phyloP scores from a whole-genome alignment of 35 echinoderm and acorn worm genomes.

The Strongylocentrotus purpuratus region DNA sequence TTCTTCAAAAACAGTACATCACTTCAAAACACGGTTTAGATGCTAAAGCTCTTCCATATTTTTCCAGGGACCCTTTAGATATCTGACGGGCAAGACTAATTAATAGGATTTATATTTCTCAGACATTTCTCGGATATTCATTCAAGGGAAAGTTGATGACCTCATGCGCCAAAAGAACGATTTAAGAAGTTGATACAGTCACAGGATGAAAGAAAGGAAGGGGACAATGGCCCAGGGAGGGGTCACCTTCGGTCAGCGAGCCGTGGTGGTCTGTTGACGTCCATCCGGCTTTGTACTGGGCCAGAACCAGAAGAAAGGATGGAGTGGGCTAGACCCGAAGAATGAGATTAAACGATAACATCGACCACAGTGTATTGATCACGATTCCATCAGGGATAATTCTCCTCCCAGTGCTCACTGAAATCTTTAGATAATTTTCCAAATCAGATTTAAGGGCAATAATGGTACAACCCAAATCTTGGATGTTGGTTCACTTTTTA shows the following conservation, averaged over 20 bases:
- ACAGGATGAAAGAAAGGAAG: neutral
- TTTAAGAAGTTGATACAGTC: neutral
- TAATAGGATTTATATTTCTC: neutral
- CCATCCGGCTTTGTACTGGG: neutral
- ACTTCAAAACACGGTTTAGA: neutral
- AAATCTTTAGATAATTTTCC: neutral
- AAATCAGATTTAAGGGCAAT: neutral
- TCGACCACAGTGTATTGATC: slow-evolving; percentile 28
- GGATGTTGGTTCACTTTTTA: neutral
- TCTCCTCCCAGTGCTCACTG: neutral
- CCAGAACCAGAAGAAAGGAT: neutral
- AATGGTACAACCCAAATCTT: neutral
- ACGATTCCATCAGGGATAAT: neutral
- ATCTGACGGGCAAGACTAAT: neutral
- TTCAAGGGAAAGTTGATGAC: neutral
- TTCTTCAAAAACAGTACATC: neutral
- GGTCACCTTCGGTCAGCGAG: neutral
- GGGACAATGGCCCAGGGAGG: slow-evolving; percentile 19
- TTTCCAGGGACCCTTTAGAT: neutral
- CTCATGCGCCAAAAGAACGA: neutral
- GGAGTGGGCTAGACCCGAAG: neutral
- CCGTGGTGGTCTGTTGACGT: neutral
- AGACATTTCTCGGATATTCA: neutral
- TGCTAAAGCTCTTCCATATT: neutral
- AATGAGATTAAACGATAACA: slow-evolving; percentile 33